Percentiles rank a stretch among this genome's conserved stretches.
Conservation (phyloP, 1,140 invertebrate genomes). For the Zaprionus vittiger region DNA sequence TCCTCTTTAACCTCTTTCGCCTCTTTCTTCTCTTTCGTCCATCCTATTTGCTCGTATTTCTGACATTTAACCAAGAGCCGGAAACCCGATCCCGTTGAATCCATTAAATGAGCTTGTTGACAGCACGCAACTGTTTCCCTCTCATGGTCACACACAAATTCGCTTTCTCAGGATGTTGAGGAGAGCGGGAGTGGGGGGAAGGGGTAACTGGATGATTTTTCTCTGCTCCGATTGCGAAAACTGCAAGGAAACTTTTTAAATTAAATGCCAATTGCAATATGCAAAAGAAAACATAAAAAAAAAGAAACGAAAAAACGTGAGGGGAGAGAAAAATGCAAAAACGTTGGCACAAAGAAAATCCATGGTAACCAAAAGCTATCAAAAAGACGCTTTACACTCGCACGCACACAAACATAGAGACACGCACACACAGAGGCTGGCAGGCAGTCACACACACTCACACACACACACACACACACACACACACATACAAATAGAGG, state of each 20-base stretch:
- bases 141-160: slow-evolving; percentile 15
- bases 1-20: neutral
- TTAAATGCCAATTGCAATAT: slow-evolving; percentile 73
- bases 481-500: slow-evolving; percentile 7
- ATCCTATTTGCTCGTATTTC: slow-evolving; percentile 13
- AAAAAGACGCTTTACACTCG: slow-evolving; percentile 29
- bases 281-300: slow-evolving; percentile 30
- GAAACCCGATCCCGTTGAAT: slow-evolving; percentile 6
- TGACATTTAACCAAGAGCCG: slow-evolving; percentile 31
- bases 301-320: neutral
- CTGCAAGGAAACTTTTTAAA: slow-evolving; percentile 59
- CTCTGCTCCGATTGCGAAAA: slow-evolving; percentile 19
- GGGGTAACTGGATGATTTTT: neutral
- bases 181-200: neutral
- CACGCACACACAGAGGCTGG: slow-evolving; percentile 9
- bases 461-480: slow-evolving; percentile 8
- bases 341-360: slow-evolving; percentile 37
- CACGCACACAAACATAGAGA: slow-evolving; percentile 10
- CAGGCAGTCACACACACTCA: neutral
- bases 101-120: slow-evolving; percentile 27
- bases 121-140: slow-evolving; percentile 18
- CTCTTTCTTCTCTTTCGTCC: neutral
- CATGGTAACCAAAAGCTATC: slow-evolving; percentile 61
- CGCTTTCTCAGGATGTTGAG: neutral
- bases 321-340: slow-evolving; percentile 17